These are phyloP conservation scores for Irena cyanogastra DNA, from an alignment of 2,113 vertebrate genomes.

Conservation along the genomic window DNA sequence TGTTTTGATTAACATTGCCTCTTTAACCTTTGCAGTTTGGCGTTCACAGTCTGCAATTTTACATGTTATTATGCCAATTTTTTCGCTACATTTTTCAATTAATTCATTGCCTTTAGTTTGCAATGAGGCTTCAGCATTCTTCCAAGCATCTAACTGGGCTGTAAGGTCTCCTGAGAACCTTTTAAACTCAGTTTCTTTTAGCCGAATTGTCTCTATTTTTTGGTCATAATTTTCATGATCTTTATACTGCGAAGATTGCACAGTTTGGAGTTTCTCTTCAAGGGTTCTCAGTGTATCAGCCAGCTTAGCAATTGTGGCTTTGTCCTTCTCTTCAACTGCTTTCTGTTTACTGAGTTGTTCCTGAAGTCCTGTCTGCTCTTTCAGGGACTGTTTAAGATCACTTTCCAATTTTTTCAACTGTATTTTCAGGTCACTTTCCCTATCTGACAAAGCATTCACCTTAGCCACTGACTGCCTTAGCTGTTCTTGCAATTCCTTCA, in stretches of 20 bases:
- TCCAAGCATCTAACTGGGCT: constrained; percentile 71
- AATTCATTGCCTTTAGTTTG: constrained; percentile 75
- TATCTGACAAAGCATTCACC: constrained; percentile 71
- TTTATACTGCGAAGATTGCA: constrained; percentile 70
- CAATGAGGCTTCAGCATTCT: constrained; percentile 71
- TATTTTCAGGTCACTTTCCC: constrained; percentile 74
- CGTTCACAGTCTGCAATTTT: constrained; percentile 75
- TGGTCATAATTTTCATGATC: constrained; percentile 74
- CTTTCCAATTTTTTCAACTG: constrained; percentile 77
- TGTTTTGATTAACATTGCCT: constrained; percentile 67
- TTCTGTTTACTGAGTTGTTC: constrained; percentile 72
- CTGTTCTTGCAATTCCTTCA: constrained; percentile 83
- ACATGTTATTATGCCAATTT: constrained; percentile 63
- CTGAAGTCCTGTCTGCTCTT: constrained; percentile 76
- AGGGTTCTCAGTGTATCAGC: constrained; percentile 66
- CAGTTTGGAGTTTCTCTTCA: constrained; percentile 70
- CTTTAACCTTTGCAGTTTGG: constrained; percentile 70
- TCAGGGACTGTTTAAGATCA: constrained; percentile 76
- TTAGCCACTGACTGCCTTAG: constrained; percentile 73
- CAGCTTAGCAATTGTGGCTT: constrained; percentile 69
- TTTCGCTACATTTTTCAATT: constrained; percentile 69
- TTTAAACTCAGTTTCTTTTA: constrained; percentile 75
- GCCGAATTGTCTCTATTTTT: constrained; percentile 71
- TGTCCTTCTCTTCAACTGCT: constrained; percentile 68
- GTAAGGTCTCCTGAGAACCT: constrained; percentile 61